Evolutionary conservation across 1,140 invertebrate species (phyloP).

Genomic region (Sinonovacula constricta): DNA sequence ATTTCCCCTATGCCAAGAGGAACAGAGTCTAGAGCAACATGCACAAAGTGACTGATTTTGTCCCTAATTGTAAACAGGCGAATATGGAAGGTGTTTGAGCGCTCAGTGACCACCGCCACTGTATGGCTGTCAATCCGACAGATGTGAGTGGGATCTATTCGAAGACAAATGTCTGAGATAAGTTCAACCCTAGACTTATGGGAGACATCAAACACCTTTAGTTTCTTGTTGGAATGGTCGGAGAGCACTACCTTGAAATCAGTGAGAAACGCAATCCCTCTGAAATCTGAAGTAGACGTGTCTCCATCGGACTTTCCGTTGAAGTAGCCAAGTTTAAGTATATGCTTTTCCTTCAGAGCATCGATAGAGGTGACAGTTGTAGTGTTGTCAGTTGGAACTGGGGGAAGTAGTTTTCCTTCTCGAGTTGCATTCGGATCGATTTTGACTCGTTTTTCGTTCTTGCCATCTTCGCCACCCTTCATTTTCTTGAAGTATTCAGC

Average conservation of each 20-base stretch:
- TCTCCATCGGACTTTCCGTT: conserved; percentile 37
- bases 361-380: conserved; percentile 36
- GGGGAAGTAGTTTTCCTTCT: neutral
- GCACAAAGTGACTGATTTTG: conserved; percentile 43
- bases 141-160: conserved; percentile 29
- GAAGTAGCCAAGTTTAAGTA: conserved; percentile 33
- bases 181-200: conserved; percentile 47
- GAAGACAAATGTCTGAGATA: conserved; percentile 16
- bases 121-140: conserved; percentile 36
- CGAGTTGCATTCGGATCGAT: neutral
- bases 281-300: conserved; percentile 25
- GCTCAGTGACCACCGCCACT: conserved; percentile 32
- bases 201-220: conserved; percentile 43
- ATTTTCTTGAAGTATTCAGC: neutral
- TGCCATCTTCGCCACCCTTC: neutral
- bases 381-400: neutral
- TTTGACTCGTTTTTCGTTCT: conserved; percentile 8
- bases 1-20: conserved; percentile 31
- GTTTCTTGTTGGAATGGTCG: conserved; percentile 44
- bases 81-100: conserved; percentile 26
- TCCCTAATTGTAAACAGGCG: conserved; percentile 43
- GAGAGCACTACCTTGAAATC: conserved; percentile 34
- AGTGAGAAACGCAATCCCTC: conserved; percentile 23
- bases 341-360: neutral
- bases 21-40: conserved; percentile 17